Base-by-base conservation (phyloP, 2,797 vertebrate genomes). In the Melopsittacus undulatus region DNA sequence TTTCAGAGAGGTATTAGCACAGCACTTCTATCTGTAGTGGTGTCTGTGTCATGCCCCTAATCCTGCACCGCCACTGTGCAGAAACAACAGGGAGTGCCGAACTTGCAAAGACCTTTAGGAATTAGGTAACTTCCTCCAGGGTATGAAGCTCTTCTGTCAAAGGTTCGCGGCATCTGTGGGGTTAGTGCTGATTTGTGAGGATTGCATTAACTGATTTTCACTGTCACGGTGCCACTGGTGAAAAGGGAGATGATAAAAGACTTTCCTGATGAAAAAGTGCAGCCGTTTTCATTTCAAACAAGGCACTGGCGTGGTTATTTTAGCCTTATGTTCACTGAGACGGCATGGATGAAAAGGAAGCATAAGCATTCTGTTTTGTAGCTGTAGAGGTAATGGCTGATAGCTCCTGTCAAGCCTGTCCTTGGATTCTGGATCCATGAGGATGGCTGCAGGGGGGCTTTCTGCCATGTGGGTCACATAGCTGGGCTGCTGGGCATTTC, bases 41-140 rank as follows among this genome's bases (percentile, higher is more conserved):
- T 82, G 87, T 56, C 91, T 82, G 75, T 87, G 87, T 89, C 63
- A 0, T 69, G 87, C 87, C 87, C 91, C 87, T 96, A 91, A 94
- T 92, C 94, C 94, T 67, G 51, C 94, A 63, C 91, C 0, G 4
- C 92, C n/a, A 23, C 92, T 92, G 92, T 82, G 91, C 90, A 81
- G 73, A 91, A 96, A 90, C 91, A 90, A 92, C 83, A 51, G 91
- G 85, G 85, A 92, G 85, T 36, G n/a, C 20, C 2, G 0, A 64
- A 83, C 74, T 89, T 82, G 79, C 86, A 75, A 95, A 96, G 94
- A 67, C 92, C 95, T 94, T 92, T 82, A 94, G 63, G 90, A 96
- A 90, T 94, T 91, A 92, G 80, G 80, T 61, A 76, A 90, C 83
- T 94, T 95, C 92, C 95, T 95, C 87, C 52, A 48, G 82, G 80